A percentile compares a stretch with the other conserved stretches of the same genome.
phyloP scores from a whole-genome alignment of 2,797 vertebrate genomes.

The Enteromius mattozi region DNA sequence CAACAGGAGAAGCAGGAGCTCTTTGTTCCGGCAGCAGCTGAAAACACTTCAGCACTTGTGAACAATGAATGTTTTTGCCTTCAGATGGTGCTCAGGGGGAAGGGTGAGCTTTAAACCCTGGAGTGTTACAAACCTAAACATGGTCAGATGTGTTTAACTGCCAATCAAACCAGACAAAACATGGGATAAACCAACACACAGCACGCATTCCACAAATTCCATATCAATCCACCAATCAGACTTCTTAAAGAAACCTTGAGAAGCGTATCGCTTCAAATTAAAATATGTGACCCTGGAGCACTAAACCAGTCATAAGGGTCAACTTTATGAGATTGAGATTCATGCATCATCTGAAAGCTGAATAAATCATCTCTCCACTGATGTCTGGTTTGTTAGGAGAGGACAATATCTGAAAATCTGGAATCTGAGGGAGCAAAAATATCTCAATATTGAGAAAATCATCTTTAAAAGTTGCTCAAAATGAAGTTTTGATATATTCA shows the following conservation, averaged over 20 bases:
- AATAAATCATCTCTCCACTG: not conserved
- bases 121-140: not conserved
- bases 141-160: not conserved
- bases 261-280: too few species aligned
- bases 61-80: conserved; percentile 19
- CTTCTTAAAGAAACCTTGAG: not conserved
- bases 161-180: not conserved
- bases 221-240: not conserved
- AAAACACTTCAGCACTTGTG: conserved; percentile 42
- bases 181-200: not conserved
- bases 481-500: not conserved
- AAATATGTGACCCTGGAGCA: not conserved
- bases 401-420: too few species aligned
- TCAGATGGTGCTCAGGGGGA: conserved; percentile 1
- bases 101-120: not conserved
- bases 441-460: not conserved
- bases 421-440: not conserved
- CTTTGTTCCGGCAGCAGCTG: conserved; percentile 61
- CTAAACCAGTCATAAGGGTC: too few species aligned
- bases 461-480: not conserved
- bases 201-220: not conserved
- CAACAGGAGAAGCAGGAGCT: conserved; percentile 50
- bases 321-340: too few species aligned
- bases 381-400: not conserved
- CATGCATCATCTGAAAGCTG: too few species aligned